Conservation (phyloP, 1,140 invertebrate genomes). For the Ips nitidus region DNA sequence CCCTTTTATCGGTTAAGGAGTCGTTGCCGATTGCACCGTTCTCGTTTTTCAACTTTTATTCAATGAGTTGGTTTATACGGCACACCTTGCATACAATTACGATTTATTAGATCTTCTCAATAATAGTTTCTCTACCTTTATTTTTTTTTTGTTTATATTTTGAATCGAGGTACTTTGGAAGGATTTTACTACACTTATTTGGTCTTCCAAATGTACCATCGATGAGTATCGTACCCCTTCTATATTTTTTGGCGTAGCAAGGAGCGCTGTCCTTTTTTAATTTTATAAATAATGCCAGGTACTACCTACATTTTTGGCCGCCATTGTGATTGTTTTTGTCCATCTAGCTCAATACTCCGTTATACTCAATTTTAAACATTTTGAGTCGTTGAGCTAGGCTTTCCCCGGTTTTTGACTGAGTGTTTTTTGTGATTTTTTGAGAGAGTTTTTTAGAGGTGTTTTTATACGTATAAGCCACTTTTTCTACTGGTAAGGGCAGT, state of each 20-base stretch:
- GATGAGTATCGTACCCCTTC: conserved; percentile 35
- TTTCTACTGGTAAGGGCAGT: conserved; percentile 11
- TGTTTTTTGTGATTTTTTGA: conserved; percentile 40
- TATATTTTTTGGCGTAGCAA: conserved; percentile 50
- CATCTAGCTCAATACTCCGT: background rate
- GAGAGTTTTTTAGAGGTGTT: conserved; percentile 36
- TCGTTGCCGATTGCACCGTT: conserved; percentile 49
- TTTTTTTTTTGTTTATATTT: conserved; percentile 25
- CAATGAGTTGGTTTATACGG: conserved; percentile 66
- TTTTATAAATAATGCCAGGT: conserved; percentile 46
- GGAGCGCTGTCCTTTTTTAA: conserved; percentile 46
- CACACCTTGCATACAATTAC: conserved; percentile 64
- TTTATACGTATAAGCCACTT: conserved; percentile 26
- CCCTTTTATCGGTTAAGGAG: conserved; percentile 8
- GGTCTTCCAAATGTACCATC: background rate
- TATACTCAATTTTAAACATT: background rate
- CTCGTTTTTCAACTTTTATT: conserved; percentile 49
- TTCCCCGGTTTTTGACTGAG: conserved; percentile 29
- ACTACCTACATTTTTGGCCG: conserved; percentile 48
- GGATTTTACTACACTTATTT: background rate
- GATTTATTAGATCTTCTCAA: conserved; percentile 48
- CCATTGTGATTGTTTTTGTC: conserved; percentile 35
- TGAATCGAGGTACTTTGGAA: background rate
- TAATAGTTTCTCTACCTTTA: conserved; percentile 30
- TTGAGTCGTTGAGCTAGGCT: background rate